Base-by-base conservation (phyloP, 1,140 invertebrate species). In the Apocrypta bakeri region DNA sequence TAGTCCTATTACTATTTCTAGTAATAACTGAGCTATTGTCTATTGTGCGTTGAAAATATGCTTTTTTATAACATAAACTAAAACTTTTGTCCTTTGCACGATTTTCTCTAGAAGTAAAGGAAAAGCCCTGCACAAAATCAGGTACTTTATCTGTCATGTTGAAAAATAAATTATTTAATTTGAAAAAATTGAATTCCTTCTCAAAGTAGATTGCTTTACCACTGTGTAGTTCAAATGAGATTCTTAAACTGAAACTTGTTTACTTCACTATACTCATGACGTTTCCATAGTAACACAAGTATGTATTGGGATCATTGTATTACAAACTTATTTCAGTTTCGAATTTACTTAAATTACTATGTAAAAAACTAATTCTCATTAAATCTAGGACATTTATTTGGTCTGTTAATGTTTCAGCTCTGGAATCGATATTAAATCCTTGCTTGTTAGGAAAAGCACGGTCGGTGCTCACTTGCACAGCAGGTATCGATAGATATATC, bases 1-100 rank as follows among this genome's bases (percentile, higher is more conserved):
- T 11, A 66, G 48, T 68, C 76, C 37, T 83, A 17, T 24, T 68
- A 78, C 8, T 81, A 27, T 76, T 71, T 66, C 2, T 81, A 8
- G 82, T 83, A 27, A 91, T 79, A 7, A 90, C 86, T 31, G 80
- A 83, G 64, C 82, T 87, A 14, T 83, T 73, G 14, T 88, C 61
- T 7, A 42, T 9, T 12, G 85, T 83, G 24, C 72, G 24, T 77
- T 81, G 73, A 40, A 84, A 81, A 66, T 66, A 31, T 31, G 83
- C 78, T 42, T 77, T 73, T 66, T 72, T 76, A 6, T 71, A 77
- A 17, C 79, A 84, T 14, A 84, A 56, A 72, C 17, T 77, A 1
- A 81, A 37, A 27, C 63, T 75, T 61, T 48, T 6, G 64, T 80
- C 48, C 40, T 84, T 81, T 1, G 61, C 14, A 42, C 25, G n/a